Base-by-base conservation (phyloP, 2,888 invertebrate species). In the Gortyna flavago region DNA sequence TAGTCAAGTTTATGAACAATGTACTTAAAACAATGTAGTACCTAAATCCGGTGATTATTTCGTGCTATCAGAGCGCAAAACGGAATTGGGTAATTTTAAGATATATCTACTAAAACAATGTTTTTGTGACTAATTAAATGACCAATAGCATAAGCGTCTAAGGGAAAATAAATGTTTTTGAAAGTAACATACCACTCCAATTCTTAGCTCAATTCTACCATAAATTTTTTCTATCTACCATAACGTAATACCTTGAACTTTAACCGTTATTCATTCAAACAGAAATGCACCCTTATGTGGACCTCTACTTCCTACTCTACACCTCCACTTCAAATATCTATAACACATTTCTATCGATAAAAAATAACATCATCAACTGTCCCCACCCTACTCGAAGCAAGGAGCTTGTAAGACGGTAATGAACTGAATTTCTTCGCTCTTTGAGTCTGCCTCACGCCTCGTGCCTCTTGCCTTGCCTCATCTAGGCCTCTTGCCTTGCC, bases 361-460 rank as follows among this genome's bases (percentile, higher is more conserved):
- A 35, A 70, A 65, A 16, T 68, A 32, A 8, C 25, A 5, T 2
- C 48, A 54, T 38, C 29, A 67, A 71, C 18, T 68, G 72, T 86
- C 91, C 85, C 91, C 74, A 82, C 92, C 70, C 92, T 92, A 91
- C 44, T 64, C 18, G 32, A 81, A 79, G 79, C 84, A 88, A 92
- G 90, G 86, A 92, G 90, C 88, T 91, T 88, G 93, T 93, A 95
- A 95, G 95, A 95, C 95, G 93, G 93, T 96, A 96, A 96, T 96
- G 95, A 96, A 94, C 93, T 94, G 93, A 91, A 93, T 93, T 92
- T 90, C 90, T 90, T 79, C 90, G 88, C 92, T 92, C 94, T 95
- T 95, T 94, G 94, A 95, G 89, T 89, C 87, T 87, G 86, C 88
- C 86, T 91, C 91, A 71, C 88, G 86, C 83, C 87, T 88, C 83